phyloP scores from a whole-genome alignment of 2,888 invertebrate genomes.

The Diaphora mendica region DNA sequence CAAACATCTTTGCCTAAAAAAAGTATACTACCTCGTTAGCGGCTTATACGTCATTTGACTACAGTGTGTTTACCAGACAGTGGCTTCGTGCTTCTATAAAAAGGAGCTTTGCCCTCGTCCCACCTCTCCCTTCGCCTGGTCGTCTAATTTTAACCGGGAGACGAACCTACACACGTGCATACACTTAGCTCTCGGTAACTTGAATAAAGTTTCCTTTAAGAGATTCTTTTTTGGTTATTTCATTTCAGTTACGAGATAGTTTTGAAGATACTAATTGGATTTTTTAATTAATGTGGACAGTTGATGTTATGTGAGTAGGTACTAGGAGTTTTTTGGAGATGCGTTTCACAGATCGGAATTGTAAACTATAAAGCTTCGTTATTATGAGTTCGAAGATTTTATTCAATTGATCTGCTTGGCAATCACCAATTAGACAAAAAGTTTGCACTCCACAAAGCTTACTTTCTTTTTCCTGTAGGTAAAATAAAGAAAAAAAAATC shows the following conservation, averaged over 20 bases:
- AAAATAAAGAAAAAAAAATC: not conserved
- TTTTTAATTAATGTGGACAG: conserved; percentile 36
- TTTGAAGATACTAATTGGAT: conserved; percentile 40
- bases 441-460: not conserved
- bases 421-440: rapidly evolving
- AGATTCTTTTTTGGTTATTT: conserved; percentile 42
- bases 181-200: conserved; percentile 79
- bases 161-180: conserved; percentile 81
- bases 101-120: conserved; percentile 75
- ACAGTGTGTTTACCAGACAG: conserved; percentile 68
- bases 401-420: not conserved
- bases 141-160: conserved; percentile 81
- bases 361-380: not conserved
- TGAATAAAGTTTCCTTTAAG: conserved; percentile 70
- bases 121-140: conserved; percentile 60
- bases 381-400: not conserved
- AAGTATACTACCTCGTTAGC: conserved; percentile 63
- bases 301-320: conserved; percentile 23
- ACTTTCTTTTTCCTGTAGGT: not conserved
- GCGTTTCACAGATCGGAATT: not conserved
- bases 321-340: not conserved
- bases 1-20: conserved; percentile 51
- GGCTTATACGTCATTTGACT: conserved; percentile 67
- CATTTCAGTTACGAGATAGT: conserved; percentile 37
- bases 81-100: conserved; percentile 80